Evolutionary conservation across 2,113 vertebrate species (phyloP).

Genomic region (Sinocyclocheilus rhinocerous): DNA sequence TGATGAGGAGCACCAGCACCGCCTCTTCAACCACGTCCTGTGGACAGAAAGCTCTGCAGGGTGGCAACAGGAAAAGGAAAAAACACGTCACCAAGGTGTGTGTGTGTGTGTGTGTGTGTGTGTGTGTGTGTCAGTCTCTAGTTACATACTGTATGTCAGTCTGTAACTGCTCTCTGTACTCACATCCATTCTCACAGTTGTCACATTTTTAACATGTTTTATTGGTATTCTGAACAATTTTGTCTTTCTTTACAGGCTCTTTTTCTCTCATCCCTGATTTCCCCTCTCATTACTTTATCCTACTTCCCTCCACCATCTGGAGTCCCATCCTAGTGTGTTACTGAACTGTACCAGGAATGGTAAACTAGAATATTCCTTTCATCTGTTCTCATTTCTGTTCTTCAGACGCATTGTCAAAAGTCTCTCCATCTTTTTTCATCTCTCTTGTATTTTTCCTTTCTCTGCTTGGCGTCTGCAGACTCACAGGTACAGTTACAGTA

Average conservation of each 20-base stretch:
- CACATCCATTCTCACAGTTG: constrained; percentile 61
- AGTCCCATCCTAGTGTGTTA: neutral
- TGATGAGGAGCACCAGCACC: constrained; percentile 92
- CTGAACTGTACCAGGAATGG: neutral
- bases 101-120: constrained; percentile 32
- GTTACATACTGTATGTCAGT: constrained; percentile 54
- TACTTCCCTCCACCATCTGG: neutral
- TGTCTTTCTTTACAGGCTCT: neutral
- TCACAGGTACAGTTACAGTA: constrained; percentile 43
- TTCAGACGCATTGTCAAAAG: neutral
- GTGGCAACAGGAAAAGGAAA: constrained; percentile 67
- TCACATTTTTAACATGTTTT: constrained; percentile 25
- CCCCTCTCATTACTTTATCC: neutral
- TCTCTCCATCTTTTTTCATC: neutral
- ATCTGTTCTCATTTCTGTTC: neutral
- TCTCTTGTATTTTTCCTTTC: constrained; percentile 14
- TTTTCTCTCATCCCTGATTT: neutral
- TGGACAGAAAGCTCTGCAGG: constrained; percentile 91
- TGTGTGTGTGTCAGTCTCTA: constrained; percentile 45
- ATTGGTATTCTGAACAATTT: constrained; percentile 3
- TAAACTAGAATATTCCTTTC: neutral
- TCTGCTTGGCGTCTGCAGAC: constrained; percentile 13
- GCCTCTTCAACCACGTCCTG: constrained; percentile 98
- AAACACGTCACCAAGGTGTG: constrained; percentile 60
- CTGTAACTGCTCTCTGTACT: constrained; percentile 70